phyloP scores from a whole-genome alignment of 2,888 invertebrate species.

The Acronicta leporina region DNA sequence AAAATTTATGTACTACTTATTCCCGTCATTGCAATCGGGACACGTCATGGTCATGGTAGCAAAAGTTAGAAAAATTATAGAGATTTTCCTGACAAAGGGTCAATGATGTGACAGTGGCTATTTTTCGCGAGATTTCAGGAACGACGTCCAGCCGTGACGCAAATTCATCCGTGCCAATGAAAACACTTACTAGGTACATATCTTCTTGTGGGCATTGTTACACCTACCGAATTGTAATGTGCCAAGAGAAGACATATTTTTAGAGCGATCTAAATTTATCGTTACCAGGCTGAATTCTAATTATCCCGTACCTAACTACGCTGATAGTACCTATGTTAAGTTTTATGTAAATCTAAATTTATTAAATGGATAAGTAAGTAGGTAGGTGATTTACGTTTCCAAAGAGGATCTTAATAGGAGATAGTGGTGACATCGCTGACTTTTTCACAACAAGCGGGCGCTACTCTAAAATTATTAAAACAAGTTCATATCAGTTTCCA shows the following conservation, averaged over 20 bases:
- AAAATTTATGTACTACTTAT: too few species aligned
- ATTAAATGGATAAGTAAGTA: too few species aligned
- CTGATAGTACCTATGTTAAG: too few species aligned
- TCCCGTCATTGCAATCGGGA: too few species aligned
- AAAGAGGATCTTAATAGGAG: too few species aligned
- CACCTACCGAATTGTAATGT: constrained; percentile 59
- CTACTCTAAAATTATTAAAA: constrained; percentile 62
- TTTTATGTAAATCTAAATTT: too few species aligned
- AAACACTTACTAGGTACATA: constrained; percentile 60
- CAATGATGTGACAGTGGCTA: constrained; percentile 68
- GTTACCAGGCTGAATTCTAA: constrained; percentile 61
- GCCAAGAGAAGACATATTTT: constrained; percentile 71
- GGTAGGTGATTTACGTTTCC: too few species aligned
- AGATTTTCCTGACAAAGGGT: constrained; percentile 55
- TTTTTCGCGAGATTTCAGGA: constrained; percentile 72
- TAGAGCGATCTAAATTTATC: constrained; percentile 56
- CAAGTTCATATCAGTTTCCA: constrained; percentile 69
- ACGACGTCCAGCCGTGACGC: constrained; percentile 80
- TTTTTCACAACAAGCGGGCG: constrained; percentile 50
- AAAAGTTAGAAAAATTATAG: too few species aligned
- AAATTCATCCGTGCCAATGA: constrained; percentile 66
- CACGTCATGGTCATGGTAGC: too few species aligned
- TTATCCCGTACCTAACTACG: constrained; percentile 18
- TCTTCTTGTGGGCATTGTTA: constrained; percentile 59
- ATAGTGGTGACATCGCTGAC: constrained; percentile 9